These are phyloP conservation scores for Dipodomys ordii DNA, from an alignment of 2,113 vertebrate genomes.

Conservation along the genomic window DNA sequence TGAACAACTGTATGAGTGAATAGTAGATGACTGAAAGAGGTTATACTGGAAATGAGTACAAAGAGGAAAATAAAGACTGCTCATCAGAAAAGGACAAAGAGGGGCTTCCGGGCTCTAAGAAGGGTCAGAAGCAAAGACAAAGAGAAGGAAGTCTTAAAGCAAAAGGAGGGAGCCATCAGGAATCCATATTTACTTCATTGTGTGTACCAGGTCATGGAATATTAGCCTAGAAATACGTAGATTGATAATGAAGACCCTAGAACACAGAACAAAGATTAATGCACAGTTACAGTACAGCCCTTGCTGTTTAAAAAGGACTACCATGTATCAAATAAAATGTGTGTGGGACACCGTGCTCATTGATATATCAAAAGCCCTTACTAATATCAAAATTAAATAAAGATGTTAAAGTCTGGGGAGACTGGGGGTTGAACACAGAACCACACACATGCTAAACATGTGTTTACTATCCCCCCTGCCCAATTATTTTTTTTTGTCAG, in stretches of 20 bases:
- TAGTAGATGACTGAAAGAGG: not conserved
- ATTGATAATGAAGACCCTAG: not conserved
- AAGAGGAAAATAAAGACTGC: not conserved
- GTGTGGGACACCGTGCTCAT: too few relatives aligned
- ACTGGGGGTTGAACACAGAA: not conserved
- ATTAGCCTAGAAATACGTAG: not conserved
- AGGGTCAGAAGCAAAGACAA: not conserved
- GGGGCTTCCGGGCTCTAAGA: not conserved
- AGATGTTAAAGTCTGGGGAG: too few relatives aligned
- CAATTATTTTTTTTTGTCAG: too few relatives aligned
- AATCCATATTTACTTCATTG: not conserved
- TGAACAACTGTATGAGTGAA: not conserved
- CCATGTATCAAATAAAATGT: too few relatives aligned
- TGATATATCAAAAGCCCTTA: too few relatives aligned
- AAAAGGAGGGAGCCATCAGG: not conserved
- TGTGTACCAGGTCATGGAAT: not conserved
- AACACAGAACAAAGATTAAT: not conserved
- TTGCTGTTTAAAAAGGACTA: too few relatives aligned
- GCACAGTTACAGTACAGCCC: not conserved
- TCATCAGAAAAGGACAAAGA: not conserved
- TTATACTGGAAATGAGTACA: not conserved
- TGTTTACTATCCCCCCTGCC: not conserved
- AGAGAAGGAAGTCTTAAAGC: not conserved
- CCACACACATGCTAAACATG: not conserved
- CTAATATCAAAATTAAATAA: too few relatives aligned